Evolutionary conservation across 64 coral and sea anemone species (phyloP).

Genomic region (Exaiptasia diaphana): DNA sequence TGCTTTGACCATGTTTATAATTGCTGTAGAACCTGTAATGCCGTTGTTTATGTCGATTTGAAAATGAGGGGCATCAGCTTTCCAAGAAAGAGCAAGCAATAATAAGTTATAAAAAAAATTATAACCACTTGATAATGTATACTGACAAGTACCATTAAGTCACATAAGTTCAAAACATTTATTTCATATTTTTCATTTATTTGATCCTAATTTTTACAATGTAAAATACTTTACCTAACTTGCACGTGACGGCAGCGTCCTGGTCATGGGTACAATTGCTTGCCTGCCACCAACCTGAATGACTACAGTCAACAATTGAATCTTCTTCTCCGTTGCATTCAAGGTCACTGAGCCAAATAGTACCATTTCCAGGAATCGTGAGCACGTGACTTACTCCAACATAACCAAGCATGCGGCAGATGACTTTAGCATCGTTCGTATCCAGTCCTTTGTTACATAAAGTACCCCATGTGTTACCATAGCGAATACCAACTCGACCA

Average conservation of each 20-base stretch:
- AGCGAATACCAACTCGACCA: neutral
- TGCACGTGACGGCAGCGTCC: neutral
- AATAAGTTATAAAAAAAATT: neutral
- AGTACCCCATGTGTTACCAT: neutral
- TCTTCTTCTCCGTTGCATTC: neutral
- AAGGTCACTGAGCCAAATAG: neutral
- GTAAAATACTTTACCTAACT: neutral
- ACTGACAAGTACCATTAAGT: too few relatives aligned
- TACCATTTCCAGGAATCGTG: neutral
- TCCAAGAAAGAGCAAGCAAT: neutral
- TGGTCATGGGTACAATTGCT: neutral
- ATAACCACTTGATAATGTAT: neutral
- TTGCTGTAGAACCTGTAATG: neutral
- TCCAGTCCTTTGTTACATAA: neutral
- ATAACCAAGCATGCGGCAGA: slow-evolving; percentile 1
- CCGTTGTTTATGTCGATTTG: neutral
- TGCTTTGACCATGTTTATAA: neutral
- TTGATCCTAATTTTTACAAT: neutral
- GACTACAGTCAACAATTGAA: neutral
- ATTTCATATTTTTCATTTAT: too few relatives aligned
- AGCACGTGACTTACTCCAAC: neutral
- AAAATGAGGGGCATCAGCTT: slow-evolving; percentile 3
- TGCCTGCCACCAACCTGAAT: neutral
- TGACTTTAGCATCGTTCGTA: neutral
- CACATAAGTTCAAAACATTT: too few relatives aligned